Conservation (phyloP, 2,113 vertebrate genomes). For the Sebastes fasciatus region DNA sequence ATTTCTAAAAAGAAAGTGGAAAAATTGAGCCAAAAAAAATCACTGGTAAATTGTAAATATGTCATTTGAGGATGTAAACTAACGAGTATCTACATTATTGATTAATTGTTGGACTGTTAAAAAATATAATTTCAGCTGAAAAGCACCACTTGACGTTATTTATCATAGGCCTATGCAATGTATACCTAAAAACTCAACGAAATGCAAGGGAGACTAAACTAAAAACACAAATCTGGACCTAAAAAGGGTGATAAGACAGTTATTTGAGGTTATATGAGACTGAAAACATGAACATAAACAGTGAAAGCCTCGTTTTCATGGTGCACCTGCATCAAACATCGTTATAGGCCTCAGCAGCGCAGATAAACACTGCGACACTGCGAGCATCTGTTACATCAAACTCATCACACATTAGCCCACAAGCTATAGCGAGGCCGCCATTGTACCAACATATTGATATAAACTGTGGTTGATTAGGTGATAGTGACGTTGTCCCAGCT, state of each 20-base stretch:
- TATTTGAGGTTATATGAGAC: background rate
- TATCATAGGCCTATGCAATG: background rate
- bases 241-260: background rate
- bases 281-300: constrained; percentile 2
- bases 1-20: background rate
- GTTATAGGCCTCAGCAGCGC: constrained; percentile 50
- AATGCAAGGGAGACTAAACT: background rate
- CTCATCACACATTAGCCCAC: background rate
- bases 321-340: background rate
- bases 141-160: background rate
- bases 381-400: background rate
- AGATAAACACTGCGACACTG: constrained; percentile 65
- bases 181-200: background rate
- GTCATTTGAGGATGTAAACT: background rate
- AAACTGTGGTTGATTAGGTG: background rate
- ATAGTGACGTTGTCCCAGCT: background rate
- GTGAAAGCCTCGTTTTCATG: background rate
- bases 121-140: background rate
- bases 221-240: background rate
- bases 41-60: background rate
- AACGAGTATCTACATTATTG: background rate
- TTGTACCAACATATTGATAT: fast-evolving
- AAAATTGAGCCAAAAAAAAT: background rate
- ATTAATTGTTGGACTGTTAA: background rate
- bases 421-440: background rate